Conservation (phyloP, 2,797 vertebrate genomes). For the Phalloptychus januarius region DNA sequence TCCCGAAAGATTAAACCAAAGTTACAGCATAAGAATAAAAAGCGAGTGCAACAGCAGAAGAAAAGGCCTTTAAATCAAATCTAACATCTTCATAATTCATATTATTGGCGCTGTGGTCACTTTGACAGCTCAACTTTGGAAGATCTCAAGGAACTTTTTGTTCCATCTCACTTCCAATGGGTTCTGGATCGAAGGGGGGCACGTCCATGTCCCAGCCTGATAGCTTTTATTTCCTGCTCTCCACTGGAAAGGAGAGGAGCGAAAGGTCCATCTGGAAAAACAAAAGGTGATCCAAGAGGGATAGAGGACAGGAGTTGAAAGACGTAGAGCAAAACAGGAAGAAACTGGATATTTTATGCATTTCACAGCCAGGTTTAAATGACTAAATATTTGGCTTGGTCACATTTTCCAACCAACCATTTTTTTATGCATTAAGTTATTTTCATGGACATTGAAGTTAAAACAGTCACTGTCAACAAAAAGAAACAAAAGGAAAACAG, state of each 20-base stretch:
- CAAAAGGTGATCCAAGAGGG: slow-evolving; percentile 44
- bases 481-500: neutral
- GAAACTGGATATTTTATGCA: slow-evolving; percentile 15
- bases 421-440: neutral
- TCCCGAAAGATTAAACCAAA: slow-evolving; percentile 35
- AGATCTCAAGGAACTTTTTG: slow-evolving; percentile 42
- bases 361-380: slow-evolving; percentile 12
- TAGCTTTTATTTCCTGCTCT: slow-evolving; percentile 57
- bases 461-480: neutral
- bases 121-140: slow-evolving; percentile 38
- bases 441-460: neutral
- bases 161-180: slow-evolving; percentile 53
- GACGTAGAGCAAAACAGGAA: slow-evolving; percentile 14
- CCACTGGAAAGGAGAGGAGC: slow-evolving; percentile 50
- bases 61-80: slow-evolving; percentile 41
- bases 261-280: slow-evolving; percentile 69
- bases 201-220: slow-evolving; percentile 45
- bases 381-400: slow-evolving; percentile 2
- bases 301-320: slow-evolving; percentile 9
- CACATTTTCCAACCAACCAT: neutral
- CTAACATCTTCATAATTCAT: slow-evolving; percentile 47
- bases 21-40: slow-evolving; percentile 16
- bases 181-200: slow-evolving; percentile 47
- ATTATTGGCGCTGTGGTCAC: slow-evolving; percentile 35
- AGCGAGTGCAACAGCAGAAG: slow-evolving; percentile 17